Conservation (phyloP, 1,140 invertebrate species). For the Tetramorium parvispinum region DNA sequence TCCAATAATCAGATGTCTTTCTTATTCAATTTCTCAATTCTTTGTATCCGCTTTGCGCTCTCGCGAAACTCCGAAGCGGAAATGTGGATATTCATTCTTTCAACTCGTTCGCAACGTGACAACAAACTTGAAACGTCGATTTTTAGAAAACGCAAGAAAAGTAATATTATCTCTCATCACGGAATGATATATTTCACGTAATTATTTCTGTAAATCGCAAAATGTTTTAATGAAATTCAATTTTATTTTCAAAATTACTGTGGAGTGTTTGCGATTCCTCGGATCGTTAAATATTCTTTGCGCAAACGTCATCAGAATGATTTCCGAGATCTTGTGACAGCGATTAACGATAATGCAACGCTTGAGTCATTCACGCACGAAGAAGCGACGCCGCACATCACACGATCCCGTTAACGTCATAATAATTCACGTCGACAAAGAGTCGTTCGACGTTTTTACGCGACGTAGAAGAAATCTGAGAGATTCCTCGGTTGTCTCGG, state of each 20-base stretch:
- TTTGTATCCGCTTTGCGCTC: not conserved
- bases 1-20: slow-evolving; percentile 38
- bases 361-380: slow-evolving; percentile 49
- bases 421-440: slow-evolving; percentile 78
- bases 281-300: slow-evolving; percentile 39
- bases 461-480: slow-evolving; percentile 65
- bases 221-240: not conserved
- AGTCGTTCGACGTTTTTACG: slow-evolving; percentile 72
- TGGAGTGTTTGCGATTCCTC: slow-evolving; percentile 18
- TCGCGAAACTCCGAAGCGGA: not conserved
- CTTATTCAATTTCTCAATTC: slow-evolving; percentile 46
- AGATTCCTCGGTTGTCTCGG: slow-evolving; percentile 63
- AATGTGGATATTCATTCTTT: not conserved
- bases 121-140: not conserved
- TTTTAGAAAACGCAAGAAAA: not conserved
- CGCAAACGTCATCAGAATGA: slow-evolving; percentile 44
- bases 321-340: slow-evolving; percentile 59
- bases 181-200: not conserved
- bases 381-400: not conserved
- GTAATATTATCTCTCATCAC: not conserved
- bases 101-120: not conserved
- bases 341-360: slow-evolving; percentile 71
- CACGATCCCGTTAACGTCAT: slow-evolving; percentile 71
- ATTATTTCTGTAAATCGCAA: not conserved
- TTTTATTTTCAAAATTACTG: not conserved